Conservation (phyloP, 2,888 invertebrate genomes). For the Smittia aterrima region DNA sequence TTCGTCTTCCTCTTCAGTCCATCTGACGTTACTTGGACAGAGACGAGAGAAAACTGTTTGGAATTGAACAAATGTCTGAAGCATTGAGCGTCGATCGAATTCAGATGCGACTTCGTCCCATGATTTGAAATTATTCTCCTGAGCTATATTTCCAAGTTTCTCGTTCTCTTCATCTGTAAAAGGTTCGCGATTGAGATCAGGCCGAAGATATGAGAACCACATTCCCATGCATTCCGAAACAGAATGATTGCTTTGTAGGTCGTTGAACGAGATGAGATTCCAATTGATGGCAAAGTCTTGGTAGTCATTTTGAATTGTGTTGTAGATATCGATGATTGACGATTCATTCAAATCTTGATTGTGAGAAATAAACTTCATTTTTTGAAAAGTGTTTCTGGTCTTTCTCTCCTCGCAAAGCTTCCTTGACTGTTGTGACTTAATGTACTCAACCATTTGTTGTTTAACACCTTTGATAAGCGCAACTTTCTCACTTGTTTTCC, state of each 20-base stretch:
- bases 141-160: slow-evolving; percentile 51
- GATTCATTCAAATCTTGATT: neutral
- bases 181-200: slow-evolving; percentile 60
- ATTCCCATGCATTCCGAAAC: slow-evolving; percentile 65
- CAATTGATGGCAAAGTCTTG: slow-evolving; percentile 50
- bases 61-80: slow-evolving; percentile 68
- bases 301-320: neutral
- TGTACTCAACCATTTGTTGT: slow-evolving; percentile 48
- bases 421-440: slow-evolving; percentile 30
- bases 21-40: slow-evolving; percentile 53
- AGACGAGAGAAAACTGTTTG: slow-evolving; percentile 53
- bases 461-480: slow-evolving; percentile 56
- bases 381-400: slow-evolving; percentile 11
- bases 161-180: slow-evolving; percentile 59
- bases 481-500: slow-evolving; percentile 61
- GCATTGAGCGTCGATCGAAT: slow-evolving; percentile 63
- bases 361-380: slow-evolving; percentile 3
- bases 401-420: slow-evolving; percentile 26
- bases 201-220: slow-evolving; percentile 71
- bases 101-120: slow-evolving; percentile 65
- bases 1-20: slow-evolving; percentile 68
- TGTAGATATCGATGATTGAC: slow-evolving; percentile 21
- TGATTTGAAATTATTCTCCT: slow-evolving; percentile 57
- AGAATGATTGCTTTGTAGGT: slow-evolving; percentile 59
- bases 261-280: slow-evolving; percentile 48